Evolutionary conservation across 2,113 vertebrate genomes (phyloP), one percentile per base, ranked within the genome.

Genomic region (Ranitomeya imitator): DNA sequence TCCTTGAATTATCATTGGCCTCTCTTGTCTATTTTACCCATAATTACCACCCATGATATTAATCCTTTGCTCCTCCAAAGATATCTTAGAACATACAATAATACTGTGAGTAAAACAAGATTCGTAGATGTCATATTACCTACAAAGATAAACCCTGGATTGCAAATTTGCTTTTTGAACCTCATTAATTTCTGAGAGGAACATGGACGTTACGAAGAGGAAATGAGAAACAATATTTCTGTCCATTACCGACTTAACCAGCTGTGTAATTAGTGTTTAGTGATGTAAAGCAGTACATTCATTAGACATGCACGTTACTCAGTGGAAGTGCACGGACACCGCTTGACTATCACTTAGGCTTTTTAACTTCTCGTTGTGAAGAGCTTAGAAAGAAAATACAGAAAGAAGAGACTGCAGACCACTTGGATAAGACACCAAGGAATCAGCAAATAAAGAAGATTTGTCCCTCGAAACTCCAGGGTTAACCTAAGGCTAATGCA

Each of bases 231-330:
- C 91, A 79, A 90, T 88, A 87, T 89, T 89, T 90, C 85, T 15
- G 86, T 91, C 92, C 93, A 94, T 96, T 94, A 94, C 91, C 11
- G 91, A 94, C 92, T 94, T 96, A 96, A 95, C 94, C 93, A 96
- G 94, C 93, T 94, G 91, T 94, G 92, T 95, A 94, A 95, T 96
- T 94, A 95, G 94, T 8, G 90, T 91, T 93, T 93, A 94, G 94
- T n/a, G 78, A 80, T 71, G 77, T 87, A 80, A 55, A 87, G 79
- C 77, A 21, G 54, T n/a, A 59, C 52, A 16, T 45, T 87, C 86
- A 80, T 87, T 80, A 87, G 79, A 81, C 78, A 80, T 80, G 79
- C 77, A 80, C 63, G 60, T 14, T 67, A 65, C 51, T 80, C 86
- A 69, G n/a, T 31, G 73, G 23, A 54, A 59, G 76, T 54, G 51